Evolutionary conservation across 2,888 invertebrate species (phyloP), one percentile per base, ranked within the genome.

Genomic region (Drosophila mayaguana): DNA sequence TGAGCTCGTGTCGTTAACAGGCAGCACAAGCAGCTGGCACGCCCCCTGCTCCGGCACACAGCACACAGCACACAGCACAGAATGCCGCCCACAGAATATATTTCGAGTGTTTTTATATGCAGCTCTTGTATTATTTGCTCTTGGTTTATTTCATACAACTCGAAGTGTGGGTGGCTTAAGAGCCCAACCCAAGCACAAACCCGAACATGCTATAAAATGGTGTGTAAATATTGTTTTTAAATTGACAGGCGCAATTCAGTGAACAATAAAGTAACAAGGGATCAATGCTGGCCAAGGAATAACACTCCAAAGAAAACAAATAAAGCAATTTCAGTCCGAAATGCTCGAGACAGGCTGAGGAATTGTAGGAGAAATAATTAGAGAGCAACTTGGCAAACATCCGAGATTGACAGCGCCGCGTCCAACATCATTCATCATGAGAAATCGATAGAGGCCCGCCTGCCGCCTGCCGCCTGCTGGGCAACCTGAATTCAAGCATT

Each of bases 171-270:
- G 42, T 36, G 51, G 63, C 63, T 72, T 56, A 32, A 68, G 50
- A 48, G 56, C 67, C 53, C 4, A 40, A n/a, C n/a, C 16, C 16
- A 38, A 38, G 7, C 53, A 36, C 60, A 72, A 25, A 7, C 28
- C 7, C 28, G 7, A 28, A 72, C 65, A 74, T 62, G 65, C 50
- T 64, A 28, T 51, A 59, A 80, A 69, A 74, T 83, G 71, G 76
- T 75, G 80, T 75, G 77, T 77, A 84, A 84, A 89, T 84, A 89
- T 83, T 84, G 71, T 81, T 87, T 75, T 73, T 68, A 84, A 84
- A 84, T 89, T 89, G 89, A 80, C 82, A 81, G 72, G 12, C 48
- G 48, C 88, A 81, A 80, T 80, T 81, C 71, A 78, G 78, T 81
- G 73, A 80, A 72, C 84, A 81, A 80, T 81, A 83, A 80, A 54